Conservation (phyloP, 2,113 vertebrate species). For the Cheilinus undulatus region DNA sequence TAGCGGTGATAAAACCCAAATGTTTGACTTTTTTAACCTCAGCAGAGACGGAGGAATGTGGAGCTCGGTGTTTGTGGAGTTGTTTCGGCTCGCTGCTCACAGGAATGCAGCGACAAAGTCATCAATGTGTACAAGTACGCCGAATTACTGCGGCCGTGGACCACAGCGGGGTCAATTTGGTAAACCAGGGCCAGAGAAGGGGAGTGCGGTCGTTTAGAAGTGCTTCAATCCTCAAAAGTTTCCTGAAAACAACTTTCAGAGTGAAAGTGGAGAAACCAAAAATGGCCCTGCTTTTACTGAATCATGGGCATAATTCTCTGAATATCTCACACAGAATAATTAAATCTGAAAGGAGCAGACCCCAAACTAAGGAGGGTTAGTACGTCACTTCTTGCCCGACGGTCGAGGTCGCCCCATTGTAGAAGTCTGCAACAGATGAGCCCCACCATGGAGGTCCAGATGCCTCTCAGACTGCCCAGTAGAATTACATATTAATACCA, state of each 20-base stretch:
- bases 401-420: no score
- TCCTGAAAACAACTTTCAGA: not conserved
- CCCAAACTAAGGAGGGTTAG: no score
- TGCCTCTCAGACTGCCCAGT: no score
- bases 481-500: no score
- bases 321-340: no score
- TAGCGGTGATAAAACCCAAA: constrained; percentile 11
- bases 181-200: not conserved
- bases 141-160: not conserved
- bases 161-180: not conserved
- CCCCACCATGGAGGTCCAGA: no score
- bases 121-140: not conserved
- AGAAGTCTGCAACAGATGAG: no score
- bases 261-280: no score
- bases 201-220: not conserved
- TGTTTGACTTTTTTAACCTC: not conserved
- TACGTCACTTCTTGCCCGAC: no score
- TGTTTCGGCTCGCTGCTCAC: not conserved
- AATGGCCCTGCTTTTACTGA: no score
- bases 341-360: no score
- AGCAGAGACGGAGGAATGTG: not conserved
- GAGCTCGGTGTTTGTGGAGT: not conserved
- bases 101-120: not conserved
- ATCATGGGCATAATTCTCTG: no score
- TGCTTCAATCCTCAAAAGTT: not conserved